phyloP scores from a whole-genome alignment of 2,797 vertebrate genomes.

The Rallus crepitans region DNA sequence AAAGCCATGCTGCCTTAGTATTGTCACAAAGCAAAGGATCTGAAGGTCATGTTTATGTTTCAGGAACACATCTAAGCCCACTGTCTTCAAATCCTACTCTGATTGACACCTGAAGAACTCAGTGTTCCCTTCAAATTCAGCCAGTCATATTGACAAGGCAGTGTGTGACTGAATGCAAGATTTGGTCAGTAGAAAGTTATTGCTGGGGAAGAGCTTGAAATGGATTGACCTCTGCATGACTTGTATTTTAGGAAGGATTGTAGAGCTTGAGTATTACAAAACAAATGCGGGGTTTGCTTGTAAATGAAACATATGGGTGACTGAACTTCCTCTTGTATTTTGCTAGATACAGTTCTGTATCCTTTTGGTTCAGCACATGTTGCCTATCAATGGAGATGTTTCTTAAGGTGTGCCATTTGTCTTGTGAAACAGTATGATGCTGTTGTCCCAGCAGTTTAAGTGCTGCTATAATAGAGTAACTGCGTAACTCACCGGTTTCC shows the following conservation, averaged over 20 bases:
- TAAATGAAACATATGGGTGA: background rate
- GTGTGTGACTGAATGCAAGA: background rate
- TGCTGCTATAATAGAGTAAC: background rate
- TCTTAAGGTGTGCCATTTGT: background rate
- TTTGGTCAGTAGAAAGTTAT: background rate
- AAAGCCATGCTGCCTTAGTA: background rate
- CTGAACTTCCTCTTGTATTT: background rate
- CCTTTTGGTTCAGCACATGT: background rate
- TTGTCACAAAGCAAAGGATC: background rate
- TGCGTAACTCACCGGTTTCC: background rate
- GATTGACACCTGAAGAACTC: background rate
- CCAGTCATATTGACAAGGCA: slow-evolving; percentile 2
- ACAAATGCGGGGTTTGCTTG: background rate
- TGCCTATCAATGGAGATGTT: accelerated
- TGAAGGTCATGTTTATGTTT: background rate
- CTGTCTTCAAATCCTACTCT: background rate
- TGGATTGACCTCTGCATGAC: background rate
- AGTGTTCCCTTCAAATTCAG: background rate
- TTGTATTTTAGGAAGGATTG: background rate
- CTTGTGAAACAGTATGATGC: background rate
- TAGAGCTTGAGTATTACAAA: background rate
- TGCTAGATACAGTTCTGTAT: background rate
- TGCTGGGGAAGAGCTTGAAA: background rate
- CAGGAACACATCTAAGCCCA: background rate
- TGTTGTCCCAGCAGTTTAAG: background rate